Evolutionary conservation across 1,140 invertebrate genomes (phyloP), one percentile per base, ranked within the genome.

Genomic region (Lasioglossum baleicum): DNA sequence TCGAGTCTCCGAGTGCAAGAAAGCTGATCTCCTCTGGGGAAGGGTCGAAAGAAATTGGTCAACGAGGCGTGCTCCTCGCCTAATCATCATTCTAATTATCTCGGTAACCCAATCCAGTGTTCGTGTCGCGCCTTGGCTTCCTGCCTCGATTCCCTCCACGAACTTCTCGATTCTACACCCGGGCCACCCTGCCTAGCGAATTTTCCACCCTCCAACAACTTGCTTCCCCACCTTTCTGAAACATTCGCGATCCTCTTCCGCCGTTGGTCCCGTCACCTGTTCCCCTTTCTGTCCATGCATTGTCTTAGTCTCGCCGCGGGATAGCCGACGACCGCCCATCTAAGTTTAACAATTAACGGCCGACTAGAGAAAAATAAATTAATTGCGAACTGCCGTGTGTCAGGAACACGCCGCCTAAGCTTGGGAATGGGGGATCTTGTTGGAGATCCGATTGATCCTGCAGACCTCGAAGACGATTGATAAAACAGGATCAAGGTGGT

Each of bases 1-100:
- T 7, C 61, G 61, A 40, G 11, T 6, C 5, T 7, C 20, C 17
- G 8, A 11, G 11, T 20, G 44, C 22, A 79, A 65, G 80, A 78
- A 78, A 82, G 22, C 22, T 13, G 80, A 82, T 82, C 67, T 40
- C 40, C 53, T 35, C 35, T 17, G 48, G 10, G 40, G 67, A 11
- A 53, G 61, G 56, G 61, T 15, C 22, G 85, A 88, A 89, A 86
- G 84, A 91, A 48, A 91, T 92, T 90, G 89, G 87, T 88, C 90
- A 92, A 92, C 90, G 89, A 92, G 85, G 87, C 91, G 87, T 92
- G 86, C 88, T 82, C 80, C 82, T 83, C 83, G 88, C 83, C 90
- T 91, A 92, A 91, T 92, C 90, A 90, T 90, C 85, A 89, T 91
- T 92, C 88, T 93, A 93, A 92, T 93, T 93, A 92, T 90, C 88